These are phyloP conservation scores for Neuroscelio doddi DNA, from an alignment of 2,888 invertebrate species.

Conservation along the genomic window DNA sequence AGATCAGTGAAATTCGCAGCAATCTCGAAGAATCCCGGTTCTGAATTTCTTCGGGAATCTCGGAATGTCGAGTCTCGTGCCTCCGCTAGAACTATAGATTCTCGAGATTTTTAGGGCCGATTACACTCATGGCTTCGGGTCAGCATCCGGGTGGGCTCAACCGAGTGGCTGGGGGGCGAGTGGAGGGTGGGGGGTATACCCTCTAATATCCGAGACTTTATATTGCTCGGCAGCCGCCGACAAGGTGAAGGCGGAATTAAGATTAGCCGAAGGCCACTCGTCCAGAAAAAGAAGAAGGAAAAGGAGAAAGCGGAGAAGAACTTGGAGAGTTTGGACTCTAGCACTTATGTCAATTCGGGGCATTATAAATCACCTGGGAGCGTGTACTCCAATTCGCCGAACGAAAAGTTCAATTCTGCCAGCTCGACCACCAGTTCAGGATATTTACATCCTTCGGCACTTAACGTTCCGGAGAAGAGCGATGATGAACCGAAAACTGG, in stretches of 20 bases:
- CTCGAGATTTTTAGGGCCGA: conserved; percentile 39
- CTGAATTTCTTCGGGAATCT: conserved; percentile 28
- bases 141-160: conserved; percentile 15
- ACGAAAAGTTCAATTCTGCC: conserved; percentile 74
- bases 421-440: conserved; percentile 81
- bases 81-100: conserved; percentile 32
- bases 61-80: conserved; percentile 23
- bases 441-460: conserved; percentile 82
- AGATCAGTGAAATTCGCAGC: conserved; percentile 1
- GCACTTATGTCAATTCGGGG: conserved; percentile 77
- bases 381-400: conserved; percentile 75
- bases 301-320: conserved; percentile 60
- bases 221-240: conserved; percentile 26
- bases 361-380: conserved; percentile 76
- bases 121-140: conserved; percentile 21
- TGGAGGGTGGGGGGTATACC: conserved; percentile 2
- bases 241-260: conserved; percentile 33
- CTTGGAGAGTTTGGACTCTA: conserved; percentile 58
- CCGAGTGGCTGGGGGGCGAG: neutral
- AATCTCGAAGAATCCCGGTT: conserved; percentile 9
- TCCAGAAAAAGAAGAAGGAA: conserved; percentile 27
- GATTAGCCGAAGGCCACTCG: conserved; percentile 27
- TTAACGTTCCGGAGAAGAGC: conserved; percentile 77
- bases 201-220: conserved; percentile 24
- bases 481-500: conserved; percentile 51